Percentiles rank a stretch among this genome's conserved stretches.
Conservation (phyloP, 2,888 invertebrate species). For the Polydrusus cervinus region DNA sequence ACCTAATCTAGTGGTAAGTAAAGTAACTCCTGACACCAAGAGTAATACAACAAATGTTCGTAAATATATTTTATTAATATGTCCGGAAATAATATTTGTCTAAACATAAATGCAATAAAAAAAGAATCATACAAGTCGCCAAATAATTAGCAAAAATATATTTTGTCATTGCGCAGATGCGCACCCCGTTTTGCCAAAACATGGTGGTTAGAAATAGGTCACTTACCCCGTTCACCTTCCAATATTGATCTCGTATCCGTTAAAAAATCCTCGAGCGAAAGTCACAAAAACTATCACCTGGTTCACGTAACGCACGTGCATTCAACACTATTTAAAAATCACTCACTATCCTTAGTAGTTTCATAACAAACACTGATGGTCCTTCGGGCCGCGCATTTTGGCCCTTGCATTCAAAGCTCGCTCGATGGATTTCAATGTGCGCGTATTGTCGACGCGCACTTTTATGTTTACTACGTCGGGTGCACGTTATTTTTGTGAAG, state of each 20-base stretch:
- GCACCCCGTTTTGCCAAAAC: constrained; percentile 37
- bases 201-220: constrained; percentile 53
- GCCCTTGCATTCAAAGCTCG: constrained; percentile 62
- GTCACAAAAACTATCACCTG: constrained; percentile 9
- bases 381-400: constrained; percentile 59
- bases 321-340: constrained; percentile 59
- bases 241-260: constrained; percentile 44
- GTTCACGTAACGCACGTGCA: constrained; percentile 60
- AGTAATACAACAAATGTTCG: too few relatives aligned
- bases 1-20: too few relatives aligned
- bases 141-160: constrained; percentile 11
- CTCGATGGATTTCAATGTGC: constrained; percentile 60
- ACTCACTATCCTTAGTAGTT: constrained; percentile 61
- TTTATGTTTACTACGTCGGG: constrained; percentile 56
- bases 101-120: not conserved
- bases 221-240: constrained; percentile 57
- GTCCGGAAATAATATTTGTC: too few relatives aligned
- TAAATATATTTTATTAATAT: too few relatives aligned
- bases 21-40: too few relatives aligned
- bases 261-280: constrained; percentile 42
- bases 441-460: constrained; percentile 55
- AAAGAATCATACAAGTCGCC: not conserved
- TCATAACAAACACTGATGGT: constrained; percentile 62
- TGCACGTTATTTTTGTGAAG: constrained; percentile 10
- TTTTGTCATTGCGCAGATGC: constrained; percentile 36